Evolutionary conservation across 2,888 invertebrate genomes (phyloP), one percentile per base, ranked within the genome.

Genomic region (Rotaria socialis): DNA sequence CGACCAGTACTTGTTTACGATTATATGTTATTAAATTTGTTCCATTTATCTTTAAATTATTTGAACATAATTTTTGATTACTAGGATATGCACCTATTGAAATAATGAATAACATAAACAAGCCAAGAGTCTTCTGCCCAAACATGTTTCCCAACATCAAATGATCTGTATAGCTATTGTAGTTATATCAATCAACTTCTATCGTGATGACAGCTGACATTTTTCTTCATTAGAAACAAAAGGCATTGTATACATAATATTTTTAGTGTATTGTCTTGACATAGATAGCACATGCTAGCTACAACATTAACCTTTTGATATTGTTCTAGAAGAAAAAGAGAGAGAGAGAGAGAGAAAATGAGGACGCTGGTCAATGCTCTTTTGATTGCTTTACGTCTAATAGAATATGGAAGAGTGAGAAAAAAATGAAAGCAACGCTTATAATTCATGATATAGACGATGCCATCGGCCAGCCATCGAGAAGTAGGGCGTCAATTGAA

Each of bases 161-260:
- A 67, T 67, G 67, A 67, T 41, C 19, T 67, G 35, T 35, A 41
- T 35, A 35, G 16, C 27, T 16, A 67, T 67, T 19, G 35, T 67
- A 35, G 35, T 35, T 35, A 67, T 67, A 35, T 16, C 35, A 19
- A 67, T 67, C 35, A 67, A 67, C 67, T 67, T 19, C 16, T 67
- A 67, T 67, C 67, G 16, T 67, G 35, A 35, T 67, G 67, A 67
- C 19, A 67, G 27, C 67, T 35, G 67, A 67, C 67, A 67, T 67
- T 67, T 67, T 67, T 67, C 67, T 67, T 67, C 67, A 67, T 67
- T 67, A 67, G n/a, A 35, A 35, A 67, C 27, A 60, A 35, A 67
- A 35, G 7, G 35, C 35, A 67, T 35, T 6, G 67, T 67, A 67
- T 67, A 67, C 67, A 67, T 67, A 67, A 67, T 67, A 67, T 35